phyloP scores from a whole-genome alignment of 2,113 vertebrate genomes.

The Ploceus nigricollis region DNA sequence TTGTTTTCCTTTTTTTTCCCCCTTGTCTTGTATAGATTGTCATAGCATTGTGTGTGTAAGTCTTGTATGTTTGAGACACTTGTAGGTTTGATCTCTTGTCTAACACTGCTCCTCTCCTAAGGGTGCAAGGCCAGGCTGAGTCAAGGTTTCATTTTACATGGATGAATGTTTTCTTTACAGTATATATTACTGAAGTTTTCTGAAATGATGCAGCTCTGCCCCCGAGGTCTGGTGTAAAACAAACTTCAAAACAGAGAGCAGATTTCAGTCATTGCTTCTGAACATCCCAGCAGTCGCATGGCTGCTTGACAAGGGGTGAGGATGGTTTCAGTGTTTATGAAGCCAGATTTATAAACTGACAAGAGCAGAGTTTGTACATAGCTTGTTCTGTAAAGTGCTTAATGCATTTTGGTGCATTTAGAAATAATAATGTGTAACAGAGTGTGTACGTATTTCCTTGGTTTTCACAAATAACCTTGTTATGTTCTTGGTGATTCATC shows the following conservation, averaged over 20 bases:
- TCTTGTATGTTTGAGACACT: background rate
- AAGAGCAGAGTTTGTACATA: background rate
- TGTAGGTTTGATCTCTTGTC: background rate
- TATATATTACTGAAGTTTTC: background rate
- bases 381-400: background rate
- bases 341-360: background rate
- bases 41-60: background rate
- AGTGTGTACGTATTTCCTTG: background rate
- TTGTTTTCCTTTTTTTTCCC: background rate
- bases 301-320: background rate
- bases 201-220: background rate
- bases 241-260: background rate
- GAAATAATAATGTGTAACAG: background rate
- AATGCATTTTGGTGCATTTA: background rate
- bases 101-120: background rate
- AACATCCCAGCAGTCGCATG: background rate
- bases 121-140: background rate
- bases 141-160: background rate
- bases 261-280: background rate
- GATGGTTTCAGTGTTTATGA: background rate
- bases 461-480: background rate
- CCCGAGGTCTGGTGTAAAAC: background rate
- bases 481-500: slow-evolving; percentile 12
- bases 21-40: background rate
- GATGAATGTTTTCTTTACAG: background rate